Evolutionary conservation across 2,113 vertebrate genomes (phyloP), one percentile per base, ranked within the genome.

Genomic region (Fulmarus glacialis): DNA sequence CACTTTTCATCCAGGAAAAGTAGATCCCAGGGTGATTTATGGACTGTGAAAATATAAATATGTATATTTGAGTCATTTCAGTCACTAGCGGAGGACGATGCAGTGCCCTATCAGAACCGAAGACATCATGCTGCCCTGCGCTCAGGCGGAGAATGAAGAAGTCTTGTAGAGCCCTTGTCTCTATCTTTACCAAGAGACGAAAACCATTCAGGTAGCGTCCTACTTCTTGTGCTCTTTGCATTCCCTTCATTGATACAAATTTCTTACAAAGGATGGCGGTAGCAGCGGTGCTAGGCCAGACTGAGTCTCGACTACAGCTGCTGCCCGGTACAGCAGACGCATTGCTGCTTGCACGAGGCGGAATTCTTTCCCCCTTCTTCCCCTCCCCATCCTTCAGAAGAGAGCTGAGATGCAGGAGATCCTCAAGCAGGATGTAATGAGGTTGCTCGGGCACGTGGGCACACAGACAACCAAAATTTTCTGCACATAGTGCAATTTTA

Each of bases 1-100:
- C 40, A 89, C 52, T 84, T 95, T 73, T 95, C 47, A 67, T 78
- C 59, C n/a, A 59, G 68, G 74, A 94, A 88, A 93, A 92, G 79
- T 74, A 81, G 34, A 91, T 90, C 48, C 27, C 48, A 64, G 34
- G 6, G 40, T 95, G 83, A 97, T 94, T 92, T 95, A 96, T 85
- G 64, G 86, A 75, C 68, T 58, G 56, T 42, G 68, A 89, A 92
- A 82, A 91, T 48, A 85, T 75, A 78, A 85, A 91, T 96, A 96
- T 60, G 48, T 72, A 82, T 96, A 84, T 84, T n/a, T 79, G 73
- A 34, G 52, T 82, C 23, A 79, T 74, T 92, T 84, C 60, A 53
- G 72, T 68, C 60, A 40, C 68, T 40, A 63, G 82, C 4, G 2
- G 73, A 87, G 55, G 45, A 66, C 0, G 8, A 70, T 30, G 17